A percentile compares a stretch with the other conserved stretches of the same genome.
phyloP scores from a whole-genome alignment of 2,797 vertebrate species.

The Melanotaenia boesemani region DNA sequence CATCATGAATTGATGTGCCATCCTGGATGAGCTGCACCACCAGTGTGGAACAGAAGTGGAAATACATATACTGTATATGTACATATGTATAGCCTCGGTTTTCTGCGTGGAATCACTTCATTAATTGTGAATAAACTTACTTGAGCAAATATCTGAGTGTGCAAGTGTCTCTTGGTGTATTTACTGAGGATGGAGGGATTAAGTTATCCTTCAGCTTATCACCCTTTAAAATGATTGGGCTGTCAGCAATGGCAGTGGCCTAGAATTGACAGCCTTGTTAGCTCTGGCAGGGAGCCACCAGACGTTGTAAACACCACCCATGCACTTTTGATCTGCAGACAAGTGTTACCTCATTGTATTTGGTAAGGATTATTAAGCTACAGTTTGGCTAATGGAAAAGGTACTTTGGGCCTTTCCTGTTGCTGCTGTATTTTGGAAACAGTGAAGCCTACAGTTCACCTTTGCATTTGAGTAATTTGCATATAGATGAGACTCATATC shows the following conservation, averaged over 20 bases:
- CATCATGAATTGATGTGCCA: no score
- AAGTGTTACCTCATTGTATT: conserved; percentile 60
- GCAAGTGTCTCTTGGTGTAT: conserved; percentile 27
- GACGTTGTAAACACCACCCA: conserved; percentile 63
- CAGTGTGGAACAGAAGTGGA: no score
- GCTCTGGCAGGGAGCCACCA: conserved; percentile 55
- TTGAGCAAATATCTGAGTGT: background rate
- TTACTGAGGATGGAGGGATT: conserved; percentile 61
- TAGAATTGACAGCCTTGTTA: conserved; percentile 73
- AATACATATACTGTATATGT: no score
- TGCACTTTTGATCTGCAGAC: conserved; percentile 58
- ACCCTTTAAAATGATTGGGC: conserved; percentile 79
- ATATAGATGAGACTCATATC: conserved; percentile 69
- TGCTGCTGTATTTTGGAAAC: conserved; percentile 37
- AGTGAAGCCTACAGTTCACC: conserved; percentile 41
- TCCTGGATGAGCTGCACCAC: no score
- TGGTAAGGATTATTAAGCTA: conserved; percentile 48
- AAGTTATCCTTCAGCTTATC: conserved; percentile 74
- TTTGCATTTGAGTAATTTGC: conserved; percentile 63
- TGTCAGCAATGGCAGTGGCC: conserved; percentile 71
- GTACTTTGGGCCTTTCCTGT: conserved; percentile 26
- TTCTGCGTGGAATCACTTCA: conserved; percentile 2
- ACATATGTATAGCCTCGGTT: background rate
- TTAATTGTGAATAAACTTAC: conserved; percentile 27
- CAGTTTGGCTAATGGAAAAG: conserved; percentile 58